These are phyloP conservation scores for Microcebus murinus DNA, from an alignment of 2,113 vertebrate species.

Conservation along the genomic window DNA sequence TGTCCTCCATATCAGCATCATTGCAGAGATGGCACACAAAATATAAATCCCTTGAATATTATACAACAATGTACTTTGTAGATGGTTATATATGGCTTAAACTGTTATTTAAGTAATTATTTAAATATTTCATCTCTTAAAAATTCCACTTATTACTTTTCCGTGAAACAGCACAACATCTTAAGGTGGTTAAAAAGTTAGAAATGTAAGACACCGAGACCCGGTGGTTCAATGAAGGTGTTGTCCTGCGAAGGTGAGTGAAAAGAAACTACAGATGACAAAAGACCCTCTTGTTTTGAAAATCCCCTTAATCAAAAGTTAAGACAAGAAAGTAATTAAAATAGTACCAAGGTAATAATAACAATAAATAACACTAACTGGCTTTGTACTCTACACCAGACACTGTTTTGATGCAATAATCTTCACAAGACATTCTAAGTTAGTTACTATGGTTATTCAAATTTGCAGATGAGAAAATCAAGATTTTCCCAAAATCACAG, in stretches of 20 bases:
- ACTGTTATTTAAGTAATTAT: neutral
- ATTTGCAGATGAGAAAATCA: neutral
- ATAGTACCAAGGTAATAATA: neutral
- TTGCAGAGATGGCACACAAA: neutral
- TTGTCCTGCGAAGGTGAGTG: neutral
- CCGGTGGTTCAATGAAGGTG: conserved; percentile 9
- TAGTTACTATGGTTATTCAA: neutral
- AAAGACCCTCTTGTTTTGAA: neutral
- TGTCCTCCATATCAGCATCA: neutral
- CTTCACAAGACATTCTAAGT: neutral
- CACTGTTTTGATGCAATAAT: neutral
- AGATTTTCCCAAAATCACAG: neutral
- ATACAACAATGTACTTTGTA: neutral
- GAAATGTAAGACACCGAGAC: conserved; percentile 55
- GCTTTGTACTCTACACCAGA: neutral
- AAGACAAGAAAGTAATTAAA: neutral
- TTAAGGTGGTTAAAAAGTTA: neutral
- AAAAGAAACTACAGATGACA: neutral
- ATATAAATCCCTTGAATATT: neutral
- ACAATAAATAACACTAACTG: neutral
- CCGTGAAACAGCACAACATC: neutral
- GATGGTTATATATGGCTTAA: neutral
- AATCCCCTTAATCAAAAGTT: neutral
- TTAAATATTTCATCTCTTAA: neutral
- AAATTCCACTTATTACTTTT: neutral